Conservation (phyloP, 2,113 vertebrate genomes). For the Toxotes jaculatrix region DNA sequence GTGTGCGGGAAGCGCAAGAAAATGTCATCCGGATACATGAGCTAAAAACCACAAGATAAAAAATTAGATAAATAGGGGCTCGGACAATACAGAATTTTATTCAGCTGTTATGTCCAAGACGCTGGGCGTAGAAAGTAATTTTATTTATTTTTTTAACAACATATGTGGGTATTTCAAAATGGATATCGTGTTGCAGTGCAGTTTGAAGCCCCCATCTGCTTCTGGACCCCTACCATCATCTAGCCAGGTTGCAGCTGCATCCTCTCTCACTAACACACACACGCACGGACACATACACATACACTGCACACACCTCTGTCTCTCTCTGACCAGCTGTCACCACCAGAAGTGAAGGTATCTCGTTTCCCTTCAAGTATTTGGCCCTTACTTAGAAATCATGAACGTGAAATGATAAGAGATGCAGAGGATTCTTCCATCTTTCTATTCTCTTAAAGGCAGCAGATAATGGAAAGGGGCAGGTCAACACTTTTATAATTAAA, state of each 20-base stretch:
- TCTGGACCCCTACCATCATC: conserved; percentile 77
- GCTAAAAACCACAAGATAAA: conserved; percentile 6
- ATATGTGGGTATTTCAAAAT: conserved; percentile 69
- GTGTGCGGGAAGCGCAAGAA: not conserved
- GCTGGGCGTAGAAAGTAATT: not conserved
- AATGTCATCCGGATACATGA: conserved; percentile 11
- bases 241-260: conserved; percentile 81
- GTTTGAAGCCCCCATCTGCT: conserved; percentile 71
- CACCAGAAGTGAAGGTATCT: conserved; percentile 73
- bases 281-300: conserved; percentile 29
- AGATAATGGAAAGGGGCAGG: conserved; percentile 8
- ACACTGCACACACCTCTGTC: conserved; percentile 25
- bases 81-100: not conserved
- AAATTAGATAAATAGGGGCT: conserved; percentile 11
- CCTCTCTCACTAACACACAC: conserved; percentile 44
- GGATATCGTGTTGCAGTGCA: conserved; percentile 68
- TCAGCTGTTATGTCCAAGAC: conserved; percentile 8
- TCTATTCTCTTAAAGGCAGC: not conserved
- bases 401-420: conserved; percentile 45
- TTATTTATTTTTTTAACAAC: conserved; percentile 50
- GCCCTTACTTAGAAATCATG: conserved; percentile 50
- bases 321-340: conserved; percentile 81
- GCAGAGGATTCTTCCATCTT: conserved; percentile 17
- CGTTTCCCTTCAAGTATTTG: conserved; percentile 75
- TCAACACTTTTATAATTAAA: not conserved